Base-by-base conservation (phyloP, 2,113 vertebrate species). In the rabbit (Oryctolagus cuniculus) region DNA sequence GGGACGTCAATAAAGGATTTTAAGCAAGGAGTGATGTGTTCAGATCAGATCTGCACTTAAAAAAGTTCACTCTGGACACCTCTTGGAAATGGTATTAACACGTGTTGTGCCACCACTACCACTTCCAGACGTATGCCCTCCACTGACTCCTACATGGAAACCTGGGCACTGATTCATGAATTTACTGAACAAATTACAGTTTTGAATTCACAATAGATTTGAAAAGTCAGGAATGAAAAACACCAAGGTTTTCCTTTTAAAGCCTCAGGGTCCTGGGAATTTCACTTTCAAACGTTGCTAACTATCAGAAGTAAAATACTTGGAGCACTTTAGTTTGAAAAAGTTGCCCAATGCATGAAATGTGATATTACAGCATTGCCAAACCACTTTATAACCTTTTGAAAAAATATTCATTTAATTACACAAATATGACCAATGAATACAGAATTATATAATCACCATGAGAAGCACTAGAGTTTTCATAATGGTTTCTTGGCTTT, bases 371-470 rank as follows among this genome's bases (percentile, higher is more conserved):
- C 11, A 93, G 2, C 21, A 74, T 87, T 67, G 74, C 51, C 16
- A 34, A 88, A 34, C n/a, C 61, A 95, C 27, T 89, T 27, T 91
- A 63, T 58, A 96, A 80, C 51, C 81, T 72, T 4, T 34, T 90
- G 4, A 90, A 96, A 96, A 95, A 17, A 75, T 9, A 67, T 1
- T 96, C 64, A 67, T 24, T 93, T 97, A 91, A 96, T 93, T 92
- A 94, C 7, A 84, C 51, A 83, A 58, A 96, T 88, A 95, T 79
- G 25, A 87, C 95, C 85, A 94, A 75, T 34, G 67, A 95, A 96
- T 95, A 51, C 75, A 73, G 87, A 86, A 97, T 98, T 98, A 98
- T 63, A 81, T 97, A 98, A 98, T 94, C 75, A 64, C 64, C 81
- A 97, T 13, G 85, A 93, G 89, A 96, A 97, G 81, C 97, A 97